Evolutionary conservation across 1,140 invertebrate genomes (phyloP).

Genomic region (Conus ventricosus): DNA sequence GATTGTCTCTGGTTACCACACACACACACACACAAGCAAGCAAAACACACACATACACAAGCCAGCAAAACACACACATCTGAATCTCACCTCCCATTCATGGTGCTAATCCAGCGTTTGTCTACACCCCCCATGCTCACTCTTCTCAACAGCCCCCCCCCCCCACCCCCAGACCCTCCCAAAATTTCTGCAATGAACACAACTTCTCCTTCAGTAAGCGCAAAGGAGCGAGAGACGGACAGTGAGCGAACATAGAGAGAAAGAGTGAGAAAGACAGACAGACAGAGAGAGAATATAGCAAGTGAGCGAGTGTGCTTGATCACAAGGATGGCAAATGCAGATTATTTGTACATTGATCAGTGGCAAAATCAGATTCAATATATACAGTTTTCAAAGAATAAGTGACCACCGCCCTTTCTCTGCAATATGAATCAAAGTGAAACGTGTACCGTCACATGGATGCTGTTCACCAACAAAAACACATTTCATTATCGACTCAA

Average conservation of each 20-base stretch:
- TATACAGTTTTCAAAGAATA: not conserved
- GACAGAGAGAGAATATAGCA: not conserved
- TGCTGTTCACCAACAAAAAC: constrained; percentile 29
- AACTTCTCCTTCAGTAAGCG: not conserved
- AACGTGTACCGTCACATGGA: constrained; percentile 16
- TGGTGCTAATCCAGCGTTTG: too few relatives aligned
- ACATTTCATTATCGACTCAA: not conserved
- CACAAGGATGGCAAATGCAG: not conserved
- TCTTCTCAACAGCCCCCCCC: too few relatives aligned
- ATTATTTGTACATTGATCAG: not conserved
- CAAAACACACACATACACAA: too few relatives aligned
- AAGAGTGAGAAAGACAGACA: too few relatives aligned
- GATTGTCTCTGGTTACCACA: too few relatives aligned
- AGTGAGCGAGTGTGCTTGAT: not conserved
- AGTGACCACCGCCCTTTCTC: not conserved
- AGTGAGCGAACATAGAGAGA: too few relatives aligned
- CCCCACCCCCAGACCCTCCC: too few relatives aligned
- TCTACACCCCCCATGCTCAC: too few relatives aligned
- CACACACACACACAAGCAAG: too few relatives aligned
- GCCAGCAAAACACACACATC: too few relatives aligned
- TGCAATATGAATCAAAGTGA: not conserved
- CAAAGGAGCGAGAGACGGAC: too few relatives aligned
- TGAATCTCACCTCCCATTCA: not conserved
- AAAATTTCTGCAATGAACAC: not conserved
- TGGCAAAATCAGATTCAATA: not conserved